Evolutionary conservation across 1,140 invertebrate genomes (phyloP).

Genomic region (Heliconius nattereri): DNA sequence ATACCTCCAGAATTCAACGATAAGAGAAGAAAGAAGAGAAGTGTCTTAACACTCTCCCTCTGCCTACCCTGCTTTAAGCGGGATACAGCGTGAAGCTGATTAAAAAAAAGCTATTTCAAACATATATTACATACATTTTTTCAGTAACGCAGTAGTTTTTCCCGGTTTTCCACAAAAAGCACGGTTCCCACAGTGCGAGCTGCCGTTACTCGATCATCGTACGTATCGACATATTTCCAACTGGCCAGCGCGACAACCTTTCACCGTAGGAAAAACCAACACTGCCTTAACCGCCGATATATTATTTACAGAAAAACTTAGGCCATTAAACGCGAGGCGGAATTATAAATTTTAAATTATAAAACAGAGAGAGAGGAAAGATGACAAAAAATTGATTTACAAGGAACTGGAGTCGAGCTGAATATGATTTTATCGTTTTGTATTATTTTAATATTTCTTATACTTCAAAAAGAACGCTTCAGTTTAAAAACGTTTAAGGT

Average conservation of each 20-base stretch:
- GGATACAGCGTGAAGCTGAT: not conserved
- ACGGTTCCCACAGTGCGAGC: slow-evolving; percentile 63
- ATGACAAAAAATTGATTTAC: not conserved
- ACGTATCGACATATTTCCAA: slow-evolving; percentile 68
- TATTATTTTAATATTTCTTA: not conserved
- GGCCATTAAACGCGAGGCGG: slow-evolving; percentile 46
- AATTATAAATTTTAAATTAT: slow-evolving; percentile 16
- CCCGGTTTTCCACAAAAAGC: slow-evolving; percentile 54
- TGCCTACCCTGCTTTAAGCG: no score
- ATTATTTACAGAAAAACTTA: slow-evolving; percentile 76
- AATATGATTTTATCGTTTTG: not conserved
- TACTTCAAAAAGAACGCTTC: not conserved
- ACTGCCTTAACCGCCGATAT: slow-evolving; percentile 69
- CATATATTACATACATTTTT: not conserved
- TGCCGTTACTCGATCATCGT: slow-evolving; percentile 63
- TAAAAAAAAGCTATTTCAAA: not conserved
- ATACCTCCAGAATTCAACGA: no score
- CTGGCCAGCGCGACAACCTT: slow-evolving; percentile 66
- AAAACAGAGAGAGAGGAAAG: not conserved
- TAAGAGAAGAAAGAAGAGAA: no score
- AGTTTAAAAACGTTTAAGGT: not conserved
- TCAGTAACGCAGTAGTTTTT: slow-evolving; percentile 43
- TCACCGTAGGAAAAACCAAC: slow-evolving; percentile 76
- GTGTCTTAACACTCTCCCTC: no score
- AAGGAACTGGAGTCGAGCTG: not conserved